phyloP scores from a whole-genome alignment of 30 jellyfish, hydroid and myxozoan genomes.

The Cassiopea xamachana region DNA sequence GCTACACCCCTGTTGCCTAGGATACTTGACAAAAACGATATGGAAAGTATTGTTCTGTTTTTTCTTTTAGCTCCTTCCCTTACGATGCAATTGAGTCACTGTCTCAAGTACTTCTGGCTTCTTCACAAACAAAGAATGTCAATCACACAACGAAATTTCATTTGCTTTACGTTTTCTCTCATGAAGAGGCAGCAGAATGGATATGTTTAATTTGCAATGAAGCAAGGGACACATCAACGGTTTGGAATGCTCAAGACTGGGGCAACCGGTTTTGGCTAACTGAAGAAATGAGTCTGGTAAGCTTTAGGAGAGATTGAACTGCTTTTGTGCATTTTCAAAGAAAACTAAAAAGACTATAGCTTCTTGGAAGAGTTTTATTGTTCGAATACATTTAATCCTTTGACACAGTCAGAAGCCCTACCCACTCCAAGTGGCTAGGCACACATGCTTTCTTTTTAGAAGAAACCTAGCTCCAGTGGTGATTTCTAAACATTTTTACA shows the following conservation, averaged over 20 bases:
- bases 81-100: slow-evolving; percentile 9
- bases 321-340: background rate
- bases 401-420: no score
- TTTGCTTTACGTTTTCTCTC: slow-evolving; percentile 56
- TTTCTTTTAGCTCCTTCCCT: slow-evolving; percentile 1
- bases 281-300: slow-evolving; percentile 83
- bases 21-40: no score
- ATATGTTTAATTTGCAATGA: slow-evolving; percentile 56
- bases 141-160: slow-evolving; percentile 17
- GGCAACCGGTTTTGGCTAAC: slow-evolving; percentile 81
- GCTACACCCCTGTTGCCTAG: no score
- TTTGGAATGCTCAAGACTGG: slow-evolving; percentile 84
- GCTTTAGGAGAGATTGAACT: background rate
- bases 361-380: no score
- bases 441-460: no score
- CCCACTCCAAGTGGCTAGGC: no score
- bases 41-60: background rate
- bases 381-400: no score
- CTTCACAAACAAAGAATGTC: slow-evolving; percentile 1
- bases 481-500: no score
- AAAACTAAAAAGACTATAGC: background rate
- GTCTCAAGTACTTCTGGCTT: background rate
- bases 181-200: slow-evolving; percentile 62
- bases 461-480: no score
- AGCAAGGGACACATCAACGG: slow-evolving; percentile 76